phyloP scores from a whole-genome alignment of 2,888 invertebrate species.

The Rotaria socialis region DNA sequence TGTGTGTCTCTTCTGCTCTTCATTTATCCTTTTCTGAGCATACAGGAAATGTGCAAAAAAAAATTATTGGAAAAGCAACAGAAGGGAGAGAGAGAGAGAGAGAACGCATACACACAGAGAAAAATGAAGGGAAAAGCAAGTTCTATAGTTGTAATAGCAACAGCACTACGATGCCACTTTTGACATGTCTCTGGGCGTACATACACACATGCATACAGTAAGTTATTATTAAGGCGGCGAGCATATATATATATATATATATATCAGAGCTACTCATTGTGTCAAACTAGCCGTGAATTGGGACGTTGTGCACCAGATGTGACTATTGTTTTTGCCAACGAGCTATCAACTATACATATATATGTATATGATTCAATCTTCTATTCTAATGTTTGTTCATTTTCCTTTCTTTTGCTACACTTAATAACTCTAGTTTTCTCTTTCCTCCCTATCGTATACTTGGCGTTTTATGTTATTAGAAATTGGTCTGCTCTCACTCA shows the following conservation, averaged over 20 bases:
- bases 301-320: slow-evolving; percentile 17
- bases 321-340: slow-evolving; percentile 23
- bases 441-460: slow-evolving; percentile 14
- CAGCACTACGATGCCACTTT: background rate
- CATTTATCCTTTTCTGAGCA: slow-evolving; percentile 22
- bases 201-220: background rate
- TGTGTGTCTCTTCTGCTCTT: background rate
- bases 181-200: background rate
- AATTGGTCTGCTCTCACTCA: background rate
- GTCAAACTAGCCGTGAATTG: slow-evolving; percentile 11
- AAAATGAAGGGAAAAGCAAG: background rate
- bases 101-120: background rate
- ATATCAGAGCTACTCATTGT: background rate
- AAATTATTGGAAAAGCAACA: background rate
- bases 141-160: slow-evolving; percentile 8
- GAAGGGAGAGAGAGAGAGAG: background rate
- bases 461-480: slow-evolving; percentile 8
- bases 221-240: slow-evolving; percentile 26
- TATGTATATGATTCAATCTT: background rate
- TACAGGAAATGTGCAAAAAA: slow-evolving; percentile 14
- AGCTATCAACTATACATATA: background rate
- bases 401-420: background rate
- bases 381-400: background rate
- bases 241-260: background rate
- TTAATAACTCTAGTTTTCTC: slow-evolving; percentile 26